Percentiles rank a stretch among this genome's conserved stretches.
These are phyloP conservation scores for Sparidentex hasta DNA, from an alignment of 2,797 vertebrate genomes.

Conservation along the genomic window DNA sequence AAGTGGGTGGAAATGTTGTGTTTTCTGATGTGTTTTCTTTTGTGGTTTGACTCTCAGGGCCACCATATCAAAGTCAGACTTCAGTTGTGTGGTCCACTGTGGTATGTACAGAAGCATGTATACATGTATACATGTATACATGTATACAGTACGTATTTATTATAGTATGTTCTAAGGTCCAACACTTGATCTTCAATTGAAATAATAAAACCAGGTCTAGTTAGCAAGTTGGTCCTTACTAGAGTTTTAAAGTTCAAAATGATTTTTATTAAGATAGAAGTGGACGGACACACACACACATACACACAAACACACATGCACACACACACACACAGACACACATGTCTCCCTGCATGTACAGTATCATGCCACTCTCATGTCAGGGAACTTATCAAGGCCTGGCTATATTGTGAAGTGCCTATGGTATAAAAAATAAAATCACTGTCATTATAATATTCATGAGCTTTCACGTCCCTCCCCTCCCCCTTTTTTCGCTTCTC, in stretches of 20 bases:
- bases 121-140: not conserved
- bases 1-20: not conserved
- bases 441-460: conserved; percentile 86
- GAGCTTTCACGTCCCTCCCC: conserved; percentile 51
- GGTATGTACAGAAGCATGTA: not conserved
- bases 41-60: too few relatives aligned
- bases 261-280: conserved; percentile 1
- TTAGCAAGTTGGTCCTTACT: not conserved
- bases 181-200: not conserved
- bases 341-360: conserved; percentile 6
- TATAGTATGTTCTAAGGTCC: not conserved
- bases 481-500: conserved; percentile 30
- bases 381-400: conserved; percentile 53
- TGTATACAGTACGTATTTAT: not conserved
- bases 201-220: not conserved
- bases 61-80: conserved; percentile 19
- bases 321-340: not conserved
- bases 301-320: not conserved
- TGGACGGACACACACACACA: not conserved
- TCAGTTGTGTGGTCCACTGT: not conserved
- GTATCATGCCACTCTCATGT: conserved; percentile 71
- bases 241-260: not conserved
- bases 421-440: conserved; percentile 56
- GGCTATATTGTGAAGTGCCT: conserved; percentile 59
- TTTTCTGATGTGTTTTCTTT: too few relatives aligned